Evolutionary conservation across 1,140 invertebrate species (phyloP), one percentile per base, ranked within the genome.

Genomic region (Drosophila pandora): DNA sequence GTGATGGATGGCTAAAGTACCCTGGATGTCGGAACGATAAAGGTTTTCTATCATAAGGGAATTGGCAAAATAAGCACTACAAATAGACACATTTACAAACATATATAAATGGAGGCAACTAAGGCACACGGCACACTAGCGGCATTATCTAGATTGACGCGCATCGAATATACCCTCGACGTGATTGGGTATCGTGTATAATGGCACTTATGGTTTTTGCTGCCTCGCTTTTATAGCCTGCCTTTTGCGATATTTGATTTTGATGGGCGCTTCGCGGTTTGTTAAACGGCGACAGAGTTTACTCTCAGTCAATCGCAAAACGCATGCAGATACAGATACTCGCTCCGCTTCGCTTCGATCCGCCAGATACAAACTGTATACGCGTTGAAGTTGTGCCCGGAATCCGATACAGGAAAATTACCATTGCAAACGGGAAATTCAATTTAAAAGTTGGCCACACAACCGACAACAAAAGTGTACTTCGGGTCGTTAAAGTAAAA

Each of bases 201-300:
- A 69, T 69, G 21, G 64, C 67, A 69, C 67, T 57, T 69, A 39
- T 50, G 41, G 69, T 37, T 73, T 55, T 56, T 55, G 58, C 49
- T 71, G 43, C 49, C 23, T 70, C 37, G 58, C n/a, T 75, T 74
- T 75, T 85, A 84, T 84, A 75, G 81, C 37, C 56, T 47, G 80
- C 49, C 48, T 71, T 68, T 68, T 77, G 78, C 58, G 68, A 81
- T 84, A 79, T 77, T 79, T 79, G 81, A 85, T 84, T 77, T 83
- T 83, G 79, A 58, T 75, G 58, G 81, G 60, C 61, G 73, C 50
- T 64, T 54, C 34, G 52, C 55, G 47, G 62, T 50, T 56, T 52
- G 71, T 47, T 57, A 32, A 48, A 12, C 59, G 45, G 60, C 71
- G 47, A 56, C 60, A 74, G 43, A 30, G 69, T 30, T 75, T 52